Conservation (phyloP, 2,888 invertebrate species). For the Aelia acuminata region DNA sequence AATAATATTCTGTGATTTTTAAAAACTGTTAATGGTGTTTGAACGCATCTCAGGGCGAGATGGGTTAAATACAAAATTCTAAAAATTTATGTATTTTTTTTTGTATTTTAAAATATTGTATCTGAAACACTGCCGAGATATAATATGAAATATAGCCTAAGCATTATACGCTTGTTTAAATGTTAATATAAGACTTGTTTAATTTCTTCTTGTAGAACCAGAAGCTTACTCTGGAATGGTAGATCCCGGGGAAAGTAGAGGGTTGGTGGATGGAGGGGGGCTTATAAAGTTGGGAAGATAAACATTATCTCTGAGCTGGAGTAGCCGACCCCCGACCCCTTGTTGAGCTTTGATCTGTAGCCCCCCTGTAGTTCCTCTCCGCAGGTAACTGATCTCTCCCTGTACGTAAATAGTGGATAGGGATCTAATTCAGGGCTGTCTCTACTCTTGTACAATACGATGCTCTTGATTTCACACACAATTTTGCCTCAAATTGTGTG, state of each 20-base stretch:
- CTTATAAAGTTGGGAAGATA: conserved; percentile 17
- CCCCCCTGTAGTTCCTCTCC: not conserved
- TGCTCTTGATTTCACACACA: not conserved
- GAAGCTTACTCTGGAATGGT: not conserved
- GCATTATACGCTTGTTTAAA: not conserved
- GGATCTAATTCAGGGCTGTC: not conserved
- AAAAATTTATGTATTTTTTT: no score
- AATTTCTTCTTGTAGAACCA: not conserved
- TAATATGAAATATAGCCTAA: not conserved
- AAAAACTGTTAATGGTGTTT: no score
- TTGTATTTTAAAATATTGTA: no score
- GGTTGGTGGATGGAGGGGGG: not conserved
- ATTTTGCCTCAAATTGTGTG: no score
- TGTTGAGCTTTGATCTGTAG: not conserved
- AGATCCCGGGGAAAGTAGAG: not conserved
- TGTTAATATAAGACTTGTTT: not conserved
- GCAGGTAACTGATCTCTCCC: not conserved
- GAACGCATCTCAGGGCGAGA: no score
- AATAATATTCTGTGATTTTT: no score
- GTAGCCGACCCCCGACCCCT: not conserved
- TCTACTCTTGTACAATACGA: not conserved
- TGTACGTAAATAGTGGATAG: not conserved
- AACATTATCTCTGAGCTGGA: not conserved
- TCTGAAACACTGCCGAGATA: no score
- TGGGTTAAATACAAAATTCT: no score